These are phyloP conservation scores for Phalloptychus januarius DNA, from an alignment of 2,797 vertebrate genomes.

Conservation along the genomic window DNA sequence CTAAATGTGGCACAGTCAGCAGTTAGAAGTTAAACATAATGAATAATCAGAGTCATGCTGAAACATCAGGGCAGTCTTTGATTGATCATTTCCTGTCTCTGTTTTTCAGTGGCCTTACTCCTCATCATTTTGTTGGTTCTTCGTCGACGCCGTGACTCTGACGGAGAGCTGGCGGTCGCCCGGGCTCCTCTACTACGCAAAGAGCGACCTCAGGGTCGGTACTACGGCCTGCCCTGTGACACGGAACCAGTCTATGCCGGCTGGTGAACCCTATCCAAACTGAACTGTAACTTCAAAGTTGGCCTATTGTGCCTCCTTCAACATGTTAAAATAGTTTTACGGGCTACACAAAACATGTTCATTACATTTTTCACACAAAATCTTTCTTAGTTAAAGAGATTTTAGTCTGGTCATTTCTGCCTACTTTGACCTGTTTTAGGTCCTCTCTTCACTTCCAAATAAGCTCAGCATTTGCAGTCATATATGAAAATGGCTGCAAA, in stretches of 20 bases:
- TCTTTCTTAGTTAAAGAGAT: too few species aligned
- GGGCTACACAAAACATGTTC: too few species aligned
- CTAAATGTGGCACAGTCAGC: conserved; percentile 9
- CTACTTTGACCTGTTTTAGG: too few species aligned
- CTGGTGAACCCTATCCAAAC: conserved; percentile 79
- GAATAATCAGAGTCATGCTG: conserved; percentile 31
- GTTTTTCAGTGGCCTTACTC: conserved; percentile 78
- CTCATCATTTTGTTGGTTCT: conserved; percentile 78
- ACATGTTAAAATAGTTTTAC: too few species aligned
- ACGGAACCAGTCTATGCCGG: conserved; percentile 89
- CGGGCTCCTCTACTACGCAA: conserved; percentile 78
- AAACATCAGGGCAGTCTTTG: conserved; percentile 16
- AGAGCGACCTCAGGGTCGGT: conserved; percentile 67
- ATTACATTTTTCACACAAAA: too few species aligned
- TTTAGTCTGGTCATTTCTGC: too few species aligned
- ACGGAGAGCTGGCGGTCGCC: conserved; percentile 70
- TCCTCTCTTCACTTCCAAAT: too few species aligned
- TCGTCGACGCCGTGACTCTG: conserved; percentile 68
- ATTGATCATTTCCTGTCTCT: neutral
- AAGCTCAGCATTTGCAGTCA: too few species aligned
- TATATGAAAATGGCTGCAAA: too few species aligned
- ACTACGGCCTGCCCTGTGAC: conserved; percentile 82
- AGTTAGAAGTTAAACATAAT: conserved; percentile 17
- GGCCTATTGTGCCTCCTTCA: too few species aligned
- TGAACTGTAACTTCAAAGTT: conserved; percentile 21